Conservation (phyloP, 1,140 invertebrate species). For the Muscidifurax raptorellus region DNA sequence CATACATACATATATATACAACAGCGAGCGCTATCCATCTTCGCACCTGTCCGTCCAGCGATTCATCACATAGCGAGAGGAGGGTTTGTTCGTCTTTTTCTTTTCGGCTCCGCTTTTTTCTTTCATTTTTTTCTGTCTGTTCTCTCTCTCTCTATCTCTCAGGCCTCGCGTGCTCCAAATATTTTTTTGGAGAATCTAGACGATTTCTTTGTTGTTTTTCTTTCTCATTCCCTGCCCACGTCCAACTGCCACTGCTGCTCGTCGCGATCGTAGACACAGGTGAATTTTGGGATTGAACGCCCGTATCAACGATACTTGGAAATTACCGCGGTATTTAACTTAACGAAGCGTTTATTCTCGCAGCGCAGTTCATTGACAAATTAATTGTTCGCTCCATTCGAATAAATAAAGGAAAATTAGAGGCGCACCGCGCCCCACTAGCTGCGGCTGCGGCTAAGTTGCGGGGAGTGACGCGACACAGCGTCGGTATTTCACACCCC, state of each 20-base stretch:
- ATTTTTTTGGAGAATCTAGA: background rate
- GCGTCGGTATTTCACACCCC: conserved; percentile 22
- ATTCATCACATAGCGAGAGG: conserved; percentile 33
- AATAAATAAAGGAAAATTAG: conserved; percentile 18
- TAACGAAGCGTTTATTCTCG: background rate
- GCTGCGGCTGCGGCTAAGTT: background rate
- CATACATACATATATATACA: background rate
- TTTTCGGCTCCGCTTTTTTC: conserved; percentile 1
- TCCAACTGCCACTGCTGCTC: background rate
- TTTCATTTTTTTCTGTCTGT: background rate
- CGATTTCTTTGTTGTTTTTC: background rate
- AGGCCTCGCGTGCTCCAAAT: background rate
- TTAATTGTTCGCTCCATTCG: background rate
- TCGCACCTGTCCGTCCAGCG: conserved; percentile 44
- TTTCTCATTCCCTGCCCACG: background rate
- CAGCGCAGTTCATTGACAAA: background rate
- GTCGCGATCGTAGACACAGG: too few species aligned
- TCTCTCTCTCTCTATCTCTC: background rate
- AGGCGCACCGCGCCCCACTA: background rate
- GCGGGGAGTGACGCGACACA: background rate
- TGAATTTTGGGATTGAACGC: background rate
- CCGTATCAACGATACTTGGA: background rate
- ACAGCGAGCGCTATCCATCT: conserved; percentile 26
- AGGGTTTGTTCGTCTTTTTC: background rate
- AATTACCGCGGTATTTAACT: background rate